These are phyloP conservation scores for Octopus sinensis DNA, from an alignment of 1,140 invertebrate genomes.

Conservation along the genomic window DNA sequence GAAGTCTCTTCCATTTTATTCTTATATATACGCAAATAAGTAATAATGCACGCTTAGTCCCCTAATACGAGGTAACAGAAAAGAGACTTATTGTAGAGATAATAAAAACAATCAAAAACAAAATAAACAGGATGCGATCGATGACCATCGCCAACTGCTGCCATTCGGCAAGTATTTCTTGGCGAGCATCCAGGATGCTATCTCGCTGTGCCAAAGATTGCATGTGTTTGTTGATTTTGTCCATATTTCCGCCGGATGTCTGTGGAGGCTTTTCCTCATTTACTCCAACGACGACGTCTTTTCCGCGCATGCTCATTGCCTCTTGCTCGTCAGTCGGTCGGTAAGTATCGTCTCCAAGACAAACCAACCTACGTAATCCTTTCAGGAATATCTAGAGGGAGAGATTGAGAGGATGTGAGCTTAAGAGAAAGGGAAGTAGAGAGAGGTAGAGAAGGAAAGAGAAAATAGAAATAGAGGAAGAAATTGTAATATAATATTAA, in stretches of 20 bases:
- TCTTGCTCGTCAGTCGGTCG: conserved; percentile 39
- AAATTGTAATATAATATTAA: too few species aligned
- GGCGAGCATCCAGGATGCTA: conserved; percentile 27
- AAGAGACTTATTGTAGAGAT: too few species aligned
- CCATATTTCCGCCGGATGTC: conserved; percentile 37
- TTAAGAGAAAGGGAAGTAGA: too few species aligned
- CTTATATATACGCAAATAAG: too few species aligned
- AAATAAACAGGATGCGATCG: conserved; percentile 38
- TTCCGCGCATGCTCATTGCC: conserved; percentile 36
- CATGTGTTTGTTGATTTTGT: conserved; percentile 37
- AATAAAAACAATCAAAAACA: conserved; percentile 19
- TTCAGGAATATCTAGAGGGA: conserved; percentile 38
- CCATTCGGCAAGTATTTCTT: conserved; percentile 43
- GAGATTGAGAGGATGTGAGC: too few species aligned
- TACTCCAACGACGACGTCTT: conserved; percentile 25
- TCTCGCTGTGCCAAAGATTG: conserved; percentile 31
- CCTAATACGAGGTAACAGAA: too few species aligned
- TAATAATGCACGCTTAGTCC: too few species aligned
- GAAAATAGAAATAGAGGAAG: too few species aligned
- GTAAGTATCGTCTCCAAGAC: conserved; percentile 41
- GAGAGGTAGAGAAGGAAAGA: too few species aligned
- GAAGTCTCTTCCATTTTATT: too few species aligned
- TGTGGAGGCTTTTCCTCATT: background rate
- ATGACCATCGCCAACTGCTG: conserved; percentile 46
- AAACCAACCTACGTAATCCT: conserved; percentile 38